phyloP scores from a whole-genome alignment of 2,888 invertebrate genomes.

The Sipha maydis region DNA sequence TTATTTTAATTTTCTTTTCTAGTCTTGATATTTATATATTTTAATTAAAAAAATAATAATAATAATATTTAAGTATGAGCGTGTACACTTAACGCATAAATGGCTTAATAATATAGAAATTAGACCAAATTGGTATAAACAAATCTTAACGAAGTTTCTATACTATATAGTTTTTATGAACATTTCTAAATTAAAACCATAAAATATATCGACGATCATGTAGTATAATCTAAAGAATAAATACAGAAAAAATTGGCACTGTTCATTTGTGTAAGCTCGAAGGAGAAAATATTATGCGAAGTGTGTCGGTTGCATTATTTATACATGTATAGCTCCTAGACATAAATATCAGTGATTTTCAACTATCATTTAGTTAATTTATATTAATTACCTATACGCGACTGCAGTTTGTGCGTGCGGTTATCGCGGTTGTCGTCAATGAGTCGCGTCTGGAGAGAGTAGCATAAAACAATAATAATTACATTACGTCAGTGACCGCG shows the following conservation, averaged over 20 bases:
- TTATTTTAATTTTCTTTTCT: no score
- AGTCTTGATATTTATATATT: background rate
- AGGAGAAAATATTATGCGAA: slow-evolving; percentile 2
- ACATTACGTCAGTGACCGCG: slow-evolving; percentile 16
- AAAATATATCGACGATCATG: background rate
- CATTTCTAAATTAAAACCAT: background rate
- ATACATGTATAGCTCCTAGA: background rate
- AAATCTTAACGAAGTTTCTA: background rate
- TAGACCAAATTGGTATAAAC: background rate
- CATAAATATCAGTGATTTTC: slow-evolving; percentile 24
- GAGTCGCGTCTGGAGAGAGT: background rate
- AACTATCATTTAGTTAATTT: slow-evolving; percentile 17
- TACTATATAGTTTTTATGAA: background rate
- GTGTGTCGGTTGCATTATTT: background rate
- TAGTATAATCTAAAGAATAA: background rate
- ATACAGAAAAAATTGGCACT: slow-evolving; percentile 31
- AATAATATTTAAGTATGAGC: background rate
- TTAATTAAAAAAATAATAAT: background rate
- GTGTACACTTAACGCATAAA: background rate
- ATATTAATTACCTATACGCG: slow-evolving; percentile 41
- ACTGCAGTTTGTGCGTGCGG: background rate
- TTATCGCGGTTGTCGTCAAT: slow-evolving; percentile 2
- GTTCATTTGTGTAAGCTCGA: background rate
- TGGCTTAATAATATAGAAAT: background rate
- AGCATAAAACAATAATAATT: slow-evolving; percentile 11